Percentiles rank a stretch among this genome's conserved stretches.
Conservation (phyloP, 2,797 vertebrate genomes). For the Platalea minor region DNA sequence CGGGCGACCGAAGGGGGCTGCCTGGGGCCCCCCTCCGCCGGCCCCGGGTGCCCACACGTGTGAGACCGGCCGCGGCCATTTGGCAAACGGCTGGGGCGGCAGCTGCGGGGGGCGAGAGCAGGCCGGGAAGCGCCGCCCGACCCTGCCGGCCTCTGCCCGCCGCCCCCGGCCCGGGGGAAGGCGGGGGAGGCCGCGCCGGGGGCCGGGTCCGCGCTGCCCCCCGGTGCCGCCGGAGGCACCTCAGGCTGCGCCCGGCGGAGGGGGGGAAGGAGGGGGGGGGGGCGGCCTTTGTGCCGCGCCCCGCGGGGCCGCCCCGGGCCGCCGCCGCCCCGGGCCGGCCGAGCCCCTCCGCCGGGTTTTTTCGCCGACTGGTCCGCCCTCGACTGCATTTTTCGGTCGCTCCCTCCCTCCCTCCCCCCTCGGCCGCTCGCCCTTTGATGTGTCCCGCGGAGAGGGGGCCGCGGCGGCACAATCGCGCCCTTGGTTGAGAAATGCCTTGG, state of each 20-base stretch:
- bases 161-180: not conserved
- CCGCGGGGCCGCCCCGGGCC: not conserved
- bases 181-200: not conserved
- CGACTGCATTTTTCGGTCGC: conserved; percentile 21
- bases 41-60: not conserved
- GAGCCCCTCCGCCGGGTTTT: not conserved
- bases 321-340: not conserved
- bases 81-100: not conserved
- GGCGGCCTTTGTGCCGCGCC: conserved; percentile 4
- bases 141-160: not conserved
- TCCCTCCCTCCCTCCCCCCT: not conserved
- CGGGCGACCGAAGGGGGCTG: not conserved
- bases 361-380: not conserved
- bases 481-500: conserved; percentile 62
- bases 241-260: not conserved
- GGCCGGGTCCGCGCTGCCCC: not conserved
- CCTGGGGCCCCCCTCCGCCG: not conserved
- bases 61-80: conserved; percentile 23
- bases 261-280: no score
- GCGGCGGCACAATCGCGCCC: conserved; percentile 57
- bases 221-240: not conserved
- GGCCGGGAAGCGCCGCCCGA: not conserved
- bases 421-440: conserved; percentile 34
- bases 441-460: conserved; percentile 22
- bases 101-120: not conserved